Percentiles rank a stretch among this genome's conserved stretches.
Conservation (phyloP, 1,140 invertebrate genomes). For the Drosophila watanabei region DNA sequence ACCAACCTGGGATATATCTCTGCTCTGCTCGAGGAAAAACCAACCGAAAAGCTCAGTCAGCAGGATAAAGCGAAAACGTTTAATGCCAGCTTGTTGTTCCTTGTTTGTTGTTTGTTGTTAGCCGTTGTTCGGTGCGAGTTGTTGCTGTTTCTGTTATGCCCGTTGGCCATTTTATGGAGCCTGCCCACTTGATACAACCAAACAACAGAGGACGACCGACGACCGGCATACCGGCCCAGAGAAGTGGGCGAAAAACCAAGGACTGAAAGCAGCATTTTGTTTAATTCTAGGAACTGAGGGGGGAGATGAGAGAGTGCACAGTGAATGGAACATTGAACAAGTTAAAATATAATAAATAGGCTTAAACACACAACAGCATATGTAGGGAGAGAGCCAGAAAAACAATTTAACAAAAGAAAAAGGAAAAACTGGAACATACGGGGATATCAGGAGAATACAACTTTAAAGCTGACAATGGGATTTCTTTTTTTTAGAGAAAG, state of each 20-base stretch:
- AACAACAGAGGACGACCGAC: constrained; percentile 7
- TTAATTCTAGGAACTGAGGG: constrained; percentile 10
- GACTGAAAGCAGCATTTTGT: constrained; percentile 24
- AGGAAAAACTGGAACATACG: constrained; percentile 4
- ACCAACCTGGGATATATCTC: constrained; percentile 31
- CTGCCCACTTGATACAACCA: constrained; percentile 61
- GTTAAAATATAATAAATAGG: constrained; percentile 80
- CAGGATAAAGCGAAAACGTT: constrained; percentile 75
- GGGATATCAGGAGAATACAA: neutral
- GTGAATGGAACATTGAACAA: constrained; percentile 75
- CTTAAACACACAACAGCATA: constrained; percentile 37
- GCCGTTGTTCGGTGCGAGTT: constrained; percentile 8
- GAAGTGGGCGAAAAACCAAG: neutral
- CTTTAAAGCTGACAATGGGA: neutral
- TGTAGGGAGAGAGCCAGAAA: neutral
- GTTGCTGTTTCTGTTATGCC: constrained; percentile 25
- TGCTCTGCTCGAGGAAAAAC: neutral
- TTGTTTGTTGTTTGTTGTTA: constrained; percentile 38
- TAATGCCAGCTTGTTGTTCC: constrained; percentile 49
- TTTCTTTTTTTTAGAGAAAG: neutral
- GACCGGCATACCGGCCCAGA: neutral
- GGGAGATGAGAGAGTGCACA: constrained; percentile 16
- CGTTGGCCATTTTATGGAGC: constrained; percentile 34
- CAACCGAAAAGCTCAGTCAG: constrained; percentile 63
- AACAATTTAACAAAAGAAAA: neutral